phyloP scores from a whole-genome alignment of 2,113 vertebrate species.

The Pachyramphus minor region DNA sequence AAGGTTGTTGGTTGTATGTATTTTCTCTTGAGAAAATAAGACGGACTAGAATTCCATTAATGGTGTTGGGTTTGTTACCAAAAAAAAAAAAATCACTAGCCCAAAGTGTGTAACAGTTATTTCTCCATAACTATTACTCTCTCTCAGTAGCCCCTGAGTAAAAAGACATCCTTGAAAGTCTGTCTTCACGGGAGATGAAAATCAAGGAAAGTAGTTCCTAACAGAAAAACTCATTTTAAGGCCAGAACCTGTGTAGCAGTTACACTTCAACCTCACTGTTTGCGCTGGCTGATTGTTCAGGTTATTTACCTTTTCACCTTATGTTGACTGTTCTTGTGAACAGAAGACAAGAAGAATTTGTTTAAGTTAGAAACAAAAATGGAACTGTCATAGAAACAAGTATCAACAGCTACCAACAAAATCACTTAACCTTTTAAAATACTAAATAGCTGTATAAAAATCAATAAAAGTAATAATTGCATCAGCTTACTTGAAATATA shows the following conservation, averaged over 20 bases:
- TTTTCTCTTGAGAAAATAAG: background rate
- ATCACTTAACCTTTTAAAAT: background rate
- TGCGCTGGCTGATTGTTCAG: background rate
- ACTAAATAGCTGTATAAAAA: background rate
- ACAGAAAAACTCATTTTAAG: background rate
- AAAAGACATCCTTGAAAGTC: background rate
- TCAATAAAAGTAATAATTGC: background rate
- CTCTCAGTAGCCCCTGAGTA: background rate
- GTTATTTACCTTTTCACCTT: background rate
- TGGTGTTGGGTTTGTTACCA: background rate
- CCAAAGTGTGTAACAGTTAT: background rate
- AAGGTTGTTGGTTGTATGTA: background rate
- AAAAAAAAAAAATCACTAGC: background rate
- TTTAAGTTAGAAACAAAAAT: background rate
- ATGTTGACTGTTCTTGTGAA: background rate
- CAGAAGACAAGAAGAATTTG: background rate
- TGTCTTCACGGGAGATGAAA: background rate
- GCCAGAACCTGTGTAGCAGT: background rate
- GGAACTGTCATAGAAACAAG: background rate
- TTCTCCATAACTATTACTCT: background rate
- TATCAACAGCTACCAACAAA: background rate
- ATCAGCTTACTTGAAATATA: background rate
- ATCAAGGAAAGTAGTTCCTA: background rate
- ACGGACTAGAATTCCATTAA: background rate
- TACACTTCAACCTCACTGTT: background rate